Conservation (phyloP, 2,113 vertebrate species). For the Heliornis fulica region DNA sequence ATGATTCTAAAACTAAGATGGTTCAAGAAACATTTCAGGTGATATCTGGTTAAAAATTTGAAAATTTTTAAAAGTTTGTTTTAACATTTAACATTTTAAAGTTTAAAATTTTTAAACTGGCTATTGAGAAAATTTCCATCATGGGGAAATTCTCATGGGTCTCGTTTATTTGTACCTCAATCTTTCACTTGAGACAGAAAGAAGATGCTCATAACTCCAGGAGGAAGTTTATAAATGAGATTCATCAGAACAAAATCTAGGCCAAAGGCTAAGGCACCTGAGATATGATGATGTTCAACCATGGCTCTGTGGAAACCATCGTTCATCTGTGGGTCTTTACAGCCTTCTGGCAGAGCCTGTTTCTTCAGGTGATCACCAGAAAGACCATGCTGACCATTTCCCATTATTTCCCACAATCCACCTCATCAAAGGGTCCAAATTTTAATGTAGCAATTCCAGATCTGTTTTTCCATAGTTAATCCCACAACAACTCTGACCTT, state of each 20-base stretch:
- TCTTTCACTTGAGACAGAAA: background rate
- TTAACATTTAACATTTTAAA: too few species aligned
- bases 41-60: background rate
- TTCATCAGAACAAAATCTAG: background rate
- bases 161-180: background rate
- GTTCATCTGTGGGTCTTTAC: background rate
- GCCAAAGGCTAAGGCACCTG: background rate
- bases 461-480: background rate
- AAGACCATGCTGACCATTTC: background rate
- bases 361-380: background rate
- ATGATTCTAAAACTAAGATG: background rate
- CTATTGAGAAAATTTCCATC: background rate
- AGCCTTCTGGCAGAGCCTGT: background rate
- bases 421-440: background rate
- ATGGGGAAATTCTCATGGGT: background rate
- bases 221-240: background rate
- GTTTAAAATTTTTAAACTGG: background rate
- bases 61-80: too few species aligned
- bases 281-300: rapidly evolving
- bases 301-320: background rate
- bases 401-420: background rate
- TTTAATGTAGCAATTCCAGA: background rate
- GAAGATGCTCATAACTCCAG: background rate
- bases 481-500: background rate
- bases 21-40: background rate